Base-by-base conservation (phyloP, 2,113 vertebrate genomes). In the Serinus canaria region DNA sequence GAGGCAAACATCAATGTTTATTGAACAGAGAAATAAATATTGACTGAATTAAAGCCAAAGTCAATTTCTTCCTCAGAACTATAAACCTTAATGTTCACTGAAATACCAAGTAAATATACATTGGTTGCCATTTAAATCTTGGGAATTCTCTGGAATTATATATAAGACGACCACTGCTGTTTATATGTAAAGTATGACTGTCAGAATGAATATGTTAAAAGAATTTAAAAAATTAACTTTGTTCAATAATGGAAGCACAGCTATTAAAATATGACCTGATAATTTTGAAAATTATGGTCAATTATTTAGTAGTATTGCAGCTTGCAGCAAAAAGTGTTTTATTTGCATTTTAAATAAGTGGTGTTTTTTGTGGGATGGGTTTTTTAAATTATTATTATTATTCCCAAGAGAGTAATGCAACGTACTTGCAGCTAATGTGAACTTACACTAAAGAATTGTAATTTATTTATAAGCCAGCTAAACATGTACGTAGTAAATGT, bases 11-110 rank as follows among this genome's bases (percentile, higher is more conserved):
- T 96, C 94, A 96, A 93, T 95, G 89, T 80, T 89, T 97, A 96
- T 95, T 27, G 95, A 92, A 94, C 87, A 74, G 78, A 92, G 86
- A 82, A 96, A 89, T 93, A 96, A 96, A 96, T 97, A 94, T 95
- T 96, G 95, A 93, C 72, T 76, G 52, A 95, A 70, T 72, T 88
- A 91, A 93, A 95, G 81, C 68, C 77, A 63, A 95, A 96, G 69
- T 97, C 59, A 94, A 72, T 97, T 83, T 94, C 96, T 91, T 67
- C 50, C 53, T 95, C 59, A 62, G 70, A 95, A 91, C 77, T 87
- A 66, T 95, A 91, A 92, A 92, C 73, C 27, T 89, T 90, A 82
- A 87, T 59, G 74, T 74, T 79, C 82, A 70, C 59, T 85, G 88
- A 96, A 97, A 95, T 63, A 24, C 84, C 56, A 87, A 91, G 80